Percentiles rank a stretch among this genome's conserved stretches.
Evolutionary conservation across 2,113 vertebrate genomes (phyloP).

Genomic region (Noturus placidus): DNA sequence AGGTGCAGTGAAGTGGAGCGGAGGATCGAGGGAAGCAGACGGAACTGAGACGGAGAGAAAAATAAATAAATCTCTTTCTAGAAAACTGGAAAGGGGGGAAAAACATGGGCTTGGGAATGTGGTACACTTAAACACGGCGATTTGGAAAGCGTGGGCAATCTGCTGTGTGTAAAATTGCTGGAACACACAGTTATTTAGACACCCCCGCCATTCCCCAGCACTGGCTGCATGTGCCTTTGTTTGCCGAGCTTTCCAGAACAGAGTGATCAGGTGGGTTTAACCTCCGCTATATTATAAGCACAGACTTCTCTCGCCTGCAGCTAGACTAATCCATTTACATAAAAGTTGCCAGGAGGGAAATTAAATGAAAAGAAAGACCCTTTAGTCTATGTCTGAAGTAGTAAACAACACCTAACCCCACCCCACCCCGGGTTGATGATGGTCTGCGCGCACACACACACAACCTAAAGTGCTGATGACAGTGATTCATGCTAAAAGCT

Average conservation of each 20-base stretch:
- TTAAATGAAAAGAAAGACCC: slow-evolving; percentile 57
- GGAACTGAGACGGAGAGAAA: not conserved
- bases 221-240: not conserved
- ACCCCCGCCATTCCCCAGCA: not conserved
- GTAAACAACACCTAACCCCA: too few species aligned
- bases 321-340: slow-evolving; percentile 34
- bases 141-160: slow-evolving; percentile 20
- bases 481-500: not conserved
- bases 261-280: not conserved
- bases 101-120: not conserved
- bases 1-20: not conserved
- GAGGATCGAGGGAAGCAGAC: not conserved
- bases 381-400: not conserved
- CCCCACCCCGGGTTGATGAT: not conserved
- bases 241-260: slow-evolving; percentile 7
- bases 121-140: slow-evolving; percentile 3
- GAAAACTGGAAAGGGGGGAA: not conserved
- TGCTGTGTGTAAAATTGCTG: slow-evolving; percentile 20
- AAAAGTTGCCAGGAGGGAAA: slow-evolving; percentile 50
- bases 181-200: not conserved
- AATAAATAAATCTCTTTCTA: not conserved
- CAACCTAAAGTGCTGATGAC: not conserved
- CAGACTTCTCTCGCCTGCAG: not conserved
- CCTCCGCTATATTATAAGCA: not conserved
- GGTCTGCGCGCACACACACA: not conserved